Evolutionary conservation across 2,797 vertebrate genomes (phyloP).

Genomic region (Coluber constrictor): DNA sequence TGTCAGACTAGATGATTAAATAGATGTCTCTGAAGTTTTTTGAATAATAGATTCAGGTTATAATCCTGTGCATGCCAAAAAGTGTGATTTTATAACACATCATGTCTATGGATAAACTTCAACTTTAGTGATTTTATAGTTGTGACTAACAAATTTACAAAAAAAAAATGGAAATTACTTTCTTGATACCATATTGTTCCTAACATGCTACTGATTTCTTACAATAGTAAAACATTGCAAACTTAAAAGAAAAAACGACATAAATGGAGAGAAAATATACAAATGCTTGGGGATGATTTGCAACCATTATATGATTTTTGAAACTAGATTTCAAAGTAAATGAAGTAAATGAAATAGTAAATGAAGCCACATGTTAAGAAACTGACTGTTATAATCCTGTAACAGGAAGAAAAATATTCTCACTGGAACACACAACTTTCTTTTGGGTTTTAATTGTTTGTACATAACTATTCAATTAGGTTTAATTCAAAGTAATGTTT

Average conservation of each 20-base stretch:
- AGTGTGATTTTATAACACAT: background rate
- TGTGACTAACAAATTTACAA: background rate
- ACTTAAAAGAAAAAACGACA: background rate
- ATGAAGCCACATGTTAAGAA: background rate
- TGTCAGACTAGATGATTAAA: background rate
- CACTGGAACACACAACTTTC: background rate
- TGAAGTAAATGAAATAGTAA: background rate
- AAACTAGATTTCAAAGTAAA: background rate
- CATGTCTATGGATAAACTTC: background rate
- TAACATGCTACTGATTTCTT: background rate
- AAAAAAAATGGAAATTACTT: background rate
- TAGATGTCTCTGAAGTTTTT: background rate
- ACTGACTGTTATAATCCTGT: background rate
- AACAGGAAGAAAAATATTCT: background rate
- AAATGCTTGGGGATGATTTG: background rate
- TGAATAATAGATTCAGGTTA: background rate
- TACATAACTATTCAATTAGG: background rate
- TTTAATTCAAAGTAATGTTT: background rate
- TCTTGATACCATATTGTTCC: background rate
- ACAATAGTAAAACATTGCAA: background rate
- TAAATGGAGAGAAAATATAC: background rate
- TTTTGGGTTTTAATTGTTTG: background rate
- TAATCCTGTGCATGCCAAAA: background rate
- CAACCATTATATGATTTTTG: background rate
- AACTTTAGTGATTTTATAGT: background rate